These are phyloP conservation scores for Silurus meridionalis DNA, from an alignment of 2,113 vertebrate genomes.

Conservation along the genomic window DNA sequence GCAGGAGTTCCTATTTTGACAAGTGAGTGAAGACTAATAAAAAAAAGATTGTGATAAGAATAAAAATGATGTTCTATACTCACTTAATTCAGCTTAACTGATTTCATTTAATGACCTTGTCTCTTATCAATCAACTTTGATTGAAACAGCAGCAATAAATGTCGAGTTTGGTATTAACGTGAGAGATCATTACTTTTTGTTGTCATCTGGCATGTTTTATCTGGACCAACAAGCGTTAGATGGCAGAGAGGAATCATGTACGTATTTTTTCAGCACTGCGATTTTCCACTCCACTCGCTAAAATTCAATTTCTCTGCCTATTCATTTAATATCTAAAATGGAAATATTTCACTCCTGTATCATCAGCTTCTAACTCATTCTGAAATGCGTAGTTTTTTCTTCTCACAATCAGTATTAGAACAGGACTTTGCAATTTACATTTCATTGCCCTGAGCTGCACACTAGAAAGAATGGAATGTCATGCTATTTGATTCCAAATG, in stretches of 20 bases:
- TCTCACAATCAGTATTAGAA: slow-evolving; percentile 36
- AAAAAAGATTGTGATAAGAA: background rate
- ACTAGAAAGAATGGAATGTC: slow-evolving; percentile 44
- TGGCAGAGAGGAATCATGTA: background rate
- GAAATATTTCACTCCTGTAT: slow-evolving; percentile 48
- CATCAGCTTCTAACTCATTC: slow-evolving; percentile 41
- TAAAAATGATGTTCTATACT: slow-evolving; percentile 12
- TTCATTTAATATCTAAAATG: slow-evolving; percentile 45
- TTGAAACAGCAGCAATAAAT: slow-evolving; percentile 3
- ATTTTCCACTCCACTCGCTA: slow-evolving; percentile 19
- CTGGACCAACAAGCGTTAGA: background rate
- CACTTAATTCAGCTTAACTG: background rate
- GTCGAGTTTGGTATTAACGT: background rate
- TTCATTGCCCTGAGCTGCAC: slow-evolving; percentile 51
- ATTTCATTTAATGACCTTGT: slow-evolving; percentile 15
- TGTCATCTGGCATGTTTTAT: background rate
- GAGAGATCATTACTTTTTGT: background rate
- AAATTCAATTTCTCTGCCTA: slow-evolving; percentile 16
- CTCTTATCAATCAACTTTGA: slow-evolving; percentile 18
- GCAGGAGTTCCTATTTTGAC: background rate
- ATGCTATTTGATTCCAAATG: slow-evolving; percentile 52
- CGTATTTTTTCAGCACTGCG: background rate
- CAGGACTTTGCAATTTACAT: slow-evolving; percentile 52
- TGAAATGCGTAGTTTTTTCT: slow-evolving; percentile 26
- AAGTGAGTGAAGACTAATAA: slow-evolving; percentile 2